Percentiles rank a stretch among this genome's conserved stretches.
phyloP scores from a whole-genome alignment of 2,888 invertebrate genomes.

The Cacoxenus indagator region DNA sequence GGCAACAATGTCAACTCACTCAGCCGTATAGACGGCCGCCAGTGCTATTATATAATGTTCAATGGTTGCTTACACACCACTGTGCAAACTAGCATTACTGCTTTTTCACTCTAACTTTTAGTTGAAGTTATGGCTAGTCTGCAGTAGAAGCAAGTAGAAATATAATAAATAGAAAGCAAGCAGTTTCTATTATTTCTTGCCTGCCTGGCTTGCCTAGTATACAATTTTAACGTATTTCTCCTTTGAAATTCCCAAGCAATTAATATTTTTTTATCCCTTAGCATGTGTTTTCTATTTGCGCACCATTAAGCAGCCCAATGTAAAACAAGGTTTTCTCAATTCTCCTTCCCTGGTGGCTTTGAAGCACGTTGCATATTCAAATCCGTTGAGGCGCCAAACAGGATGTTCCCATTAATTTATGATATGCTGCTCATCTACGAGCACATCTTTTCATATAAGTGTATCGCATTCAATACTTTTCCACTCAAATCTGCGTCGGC shows the following conservation, averaged over 20 bases:
- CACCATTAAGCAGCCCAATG: neutral
- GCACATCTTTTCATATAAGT: neutral
- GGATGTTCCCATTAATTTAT: neutral
- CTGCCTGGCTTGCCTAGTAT: constrained; percentile 20
- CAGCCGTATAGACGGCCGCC: no score
- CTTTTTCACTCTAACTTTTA: neutral
- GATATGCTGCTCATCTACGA: neutral
- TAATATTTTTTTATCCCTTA: constrained; percentile 7
- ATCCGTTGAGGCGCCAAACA: neutral
- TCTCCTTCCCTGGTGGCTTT: neutral
- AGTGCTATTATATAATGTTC: no score
- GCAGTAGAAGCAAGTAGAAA: neutral
- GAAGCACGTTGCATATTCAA: neutral
- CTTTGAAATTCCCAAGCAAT: constrained; percentile 46
- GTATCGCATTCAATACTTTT: neutral
- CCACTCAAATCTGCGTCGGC: neutral
- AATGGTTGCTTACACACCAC: no score
- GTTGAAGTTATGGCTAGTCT: neutral
- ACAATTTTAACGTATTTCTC: constrained; percentile 46
- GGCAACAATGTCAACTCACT: neutral
- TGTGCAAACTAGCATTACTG: no score
- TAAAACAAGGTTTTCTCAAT: neutral
- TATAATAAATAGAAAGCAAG: no score
- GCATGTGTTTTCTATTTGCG: constrained; percentile 18
- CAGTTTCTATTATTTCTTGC: no score